Conservation (phyloP, 2,113 vertebrate species). For the Sisor rabdophorus region DNA sequence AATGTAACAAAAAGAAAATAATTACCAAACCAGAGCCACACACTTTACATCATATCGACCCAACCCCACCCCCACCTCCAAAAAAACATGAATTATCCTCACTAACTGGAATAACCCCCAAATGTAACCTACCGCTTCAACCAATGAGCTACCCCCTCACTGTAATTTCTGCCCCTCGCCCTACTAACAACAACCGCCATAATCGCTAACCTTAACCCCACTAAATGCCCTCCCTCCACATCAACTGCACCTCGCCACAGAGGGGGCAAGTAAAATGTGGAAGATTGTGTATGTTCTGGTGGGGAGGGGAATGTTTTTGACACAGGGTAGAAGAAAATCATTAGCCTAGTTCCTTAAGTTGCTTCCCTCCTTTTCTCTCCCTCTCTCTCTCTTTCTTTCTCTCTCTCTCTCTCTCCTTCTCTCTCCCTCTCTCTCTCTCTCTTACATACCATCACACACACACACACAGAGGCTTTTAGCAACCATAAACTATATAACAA, state of each 20-base stretch:
- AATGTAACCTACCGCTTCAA: neutral
- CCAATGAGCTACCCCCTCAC: slow-evolving; percentile 1
- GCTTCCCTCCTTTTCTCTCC: slow-evolving; percentile 42
- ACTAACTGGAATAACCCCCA: neutral
- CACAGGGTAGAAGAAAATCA: slow-evolving; percentile 30
- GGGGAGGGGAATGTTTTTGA: neutral
- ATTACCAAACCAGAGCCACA: too few species aligned
- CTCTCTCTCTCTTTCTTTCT: too few species aligned
- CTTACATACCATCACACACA: slow-evolving; percentile 5
- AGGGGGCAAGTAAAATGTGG: neutral
- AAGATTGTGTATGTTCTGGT: too few species aligned
- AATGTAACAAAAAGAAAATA: neutral
- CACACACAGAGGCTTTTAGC: neutral
- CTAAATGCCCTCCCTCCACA: slow-evolving; percentile 58
- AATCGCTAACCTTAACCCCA: neutral
- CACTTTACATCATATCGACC: too few species aligned
- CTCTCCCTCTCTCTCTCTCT: neutral
- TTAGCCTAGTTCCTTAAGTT: slow-evolving; percentile 38
- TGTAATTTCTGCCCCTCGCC: neutral
- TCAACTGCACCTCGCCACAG: slow-evolving; percentile 40
- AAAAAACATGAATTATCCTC: neutral
- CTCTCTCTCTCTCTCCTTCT: neutral
- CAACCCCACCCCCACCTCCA: too few species aligned
- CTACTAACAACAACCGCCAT: neutral
- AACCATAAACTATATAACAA: neutral